Evolutionary conservation across 2,797 vertebrate species (phyloP), one percentile per base, ranked within the genome.

Genomic region (Characodon lateralis): DNA sequence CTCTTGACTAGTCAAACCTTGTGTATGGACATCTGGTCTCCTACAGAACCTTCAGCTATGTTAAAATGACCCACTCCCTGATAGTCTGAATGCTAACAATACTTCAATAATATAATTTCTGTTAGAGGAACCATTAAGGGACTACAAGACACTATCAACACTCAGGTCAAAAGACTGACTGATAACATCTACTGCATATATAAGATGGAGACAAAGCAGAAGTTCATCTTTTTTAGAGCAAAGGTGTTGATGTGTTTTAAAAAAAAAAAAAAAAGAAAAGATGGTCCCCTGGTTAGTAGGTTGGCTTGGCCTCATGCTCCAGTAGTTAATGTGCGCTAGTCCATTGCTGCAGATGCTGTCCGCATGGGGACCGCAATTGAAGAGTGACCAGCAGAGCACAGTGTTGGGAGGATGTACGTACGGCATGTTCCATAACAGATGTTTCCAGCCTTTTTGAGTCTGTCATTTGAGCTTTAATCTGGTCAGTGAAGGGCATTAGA

Each of bases 401-500:
- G 79, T 77, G 4, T 51, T 76, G 78, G 78, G 74, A 88, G 84
- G 89, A 88, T 78, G 92, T 88, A 93, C 78, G 92, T 88, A 93
- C 91, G 87, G 90, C 59, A 86, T 89, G 89, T 90, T 86, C 85
- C 87, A 82, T 91, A 94, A 91, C 94, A 95, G 94, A 94, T 95
- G 94, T 95, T 95, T 89, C 80, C 91, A 92, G 89, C 89, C 87
- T 92, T 89, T 91, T 88, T 90, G 86, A 78, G 28, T 88, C 94
- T 87, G 93, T 93, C 93, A 91, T 95, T 90, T 89, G 92, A 91
- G 86, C 82, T 89, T 92, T 95, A 95, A 95, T 94, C 94, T 95
- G 94, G 93, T 94, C 93, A 94, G 87, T 94, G 93, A 95, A 96
- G 95, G 95, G 93, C 93, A 95, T 90, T 92, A 93, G 93, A 92